Conservation (phyloP, 1,140 invertebrate species). For the Bombus waltoni region DNA sequence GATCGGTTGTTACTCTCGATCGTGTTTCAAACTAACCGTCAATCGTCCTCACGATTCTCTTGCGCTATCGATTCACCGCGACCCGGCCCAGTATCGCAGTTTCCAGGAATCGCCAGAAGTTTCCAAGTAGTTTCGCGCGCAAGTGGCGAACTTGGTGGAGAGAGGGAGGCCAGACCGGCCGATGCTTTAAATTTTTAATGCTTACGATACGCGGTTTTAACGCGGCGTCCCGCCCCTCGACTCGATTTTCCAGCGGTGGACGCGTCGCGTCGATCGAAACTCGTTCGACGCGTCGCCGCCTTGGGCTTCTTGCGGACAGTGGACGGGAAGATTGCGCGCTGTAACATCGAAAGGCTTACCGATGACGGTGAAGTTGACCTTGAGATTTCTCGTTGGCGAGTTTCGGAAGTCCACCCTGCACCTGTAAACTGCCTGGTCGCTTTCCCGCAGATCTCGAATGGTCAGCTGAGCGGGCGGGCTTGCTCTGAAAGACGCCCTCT, state of each 20-base stretch:
- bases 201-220: neutral
- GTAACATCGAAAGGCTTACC: slow-evolving; percentile 83
- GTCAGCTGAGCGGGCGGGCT: slow-evolving; percentile 88
- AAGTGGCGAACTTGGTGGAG: neutral
- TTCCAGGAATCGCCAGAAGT: slow-evolving; percentile 13
- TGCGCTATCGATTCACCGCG: too few species aligned
- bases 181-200: slow-evolving; percentile 30
- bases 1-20: neutral
- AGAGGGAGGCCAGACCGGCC: too few species aligned
- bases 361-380: slow-evolving; percentile 93
- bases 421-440: slow-evolving; percentile 92
- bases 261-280: neutral
- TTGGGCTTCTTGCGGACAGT: too few species aligned
- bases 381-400: slow-evolving; percentile 92
- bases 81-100: neutral
- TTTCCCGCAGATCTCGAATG: slow-evolving; percentile 87
- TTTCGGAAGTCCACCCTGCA: slow-evolving; percentile 95
- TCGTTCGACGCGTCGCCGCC: neutral
- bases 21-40: slow-evolving; percentile 20
- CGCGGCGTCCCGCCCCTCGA: too few species aligned
- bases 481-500: slow-evolving; percentile 89
- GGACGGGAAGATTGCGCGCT: too few species aligned
- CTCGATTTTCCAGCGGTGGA: neutral
- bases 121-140: slow-evolving; percentile 25
- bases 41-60: neutral